Base-by-base conservation (phyloP, 2,113 vertebrate genomes). In the Porphyrio hochstetteri region DNA sequence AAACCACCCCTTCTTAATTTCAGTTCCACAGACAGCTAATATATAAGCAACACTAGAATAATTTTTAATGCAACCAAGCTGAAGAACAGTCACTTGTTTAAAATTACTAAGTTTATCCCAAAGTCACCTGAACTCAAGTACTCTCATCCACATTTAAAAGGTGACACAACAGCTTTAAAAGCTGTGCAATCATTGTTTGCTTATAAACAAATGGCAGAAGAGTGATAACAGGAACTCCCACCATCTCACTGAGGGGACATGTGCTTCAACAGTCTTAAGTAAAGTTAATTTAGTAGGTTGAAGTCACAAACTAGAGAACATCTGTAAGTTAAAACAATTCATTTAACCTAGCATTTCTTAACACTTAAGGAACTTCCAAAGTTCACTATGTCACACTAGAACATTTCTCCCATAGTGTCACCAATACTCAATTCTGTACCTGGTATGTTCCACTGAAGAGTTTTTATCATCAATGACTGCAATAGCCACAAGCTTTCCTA, bases 391-490 rank as follows among this genome's bases (percentile, higher is more conserved):
- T 31, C 36, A 25, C 16, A 81, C 6, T 9, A 90, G 46, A 24
- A 88, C 33, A 38, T 59, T 59, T 75, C 48, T 95, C 74, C 44
- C 55, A 40, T 0, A 80, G 33, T 6, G 21, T 48, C 35, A 86
- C 18, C 46, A 75, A 81, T 48, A 86, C 38, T 75, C 33, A 86
- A 15, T 44, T 93, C 74, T 79, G 88, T 99, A 99, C 99, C 99
- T 99, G 96, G 95, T 96, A 91, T 99, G 99, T 81, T 99, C 98
- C 86, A 98, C 95, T 81, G 99, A 98, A 93, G 97, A 97, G 91
- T 99, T 99, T 97, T 99, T 99, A 96, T 99, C 99, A 95, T 99
- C 98, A 96, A 99, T 98, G 94, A 99, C 96, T 79, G 99, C 99
- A 79, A 99, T 98, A 87, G 98, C 99, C 96, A 99, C 98, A 96